Base-by-base conservation (phyloP, 64 coral and sea anemone species). In the Platygyra sinensis region DNA sequence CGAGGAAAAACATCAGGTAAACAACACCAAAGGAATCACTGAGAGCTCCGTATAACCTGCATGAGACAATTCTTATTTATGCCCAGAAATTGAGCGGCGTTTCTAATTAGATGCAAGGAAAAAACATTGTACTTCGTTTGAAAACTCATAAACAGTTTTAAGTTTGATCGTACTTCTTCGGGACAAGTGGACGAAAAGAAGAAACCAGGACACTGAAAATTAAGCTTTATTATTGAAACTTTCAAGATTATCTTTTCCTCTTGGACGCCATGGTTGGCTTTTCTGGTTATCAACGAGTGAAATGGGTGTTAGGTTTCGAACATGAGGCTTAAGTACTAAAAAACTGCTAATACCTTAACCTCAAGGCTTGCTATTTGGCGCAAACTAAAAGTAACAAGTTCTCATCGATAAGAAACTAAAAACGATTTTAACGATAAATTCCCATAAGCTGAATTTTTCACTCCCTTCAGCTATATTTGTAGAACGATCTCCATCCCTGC, bases 1-100 rank as follows among this genome's bases (percentile, higher is more conserved):
- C 63, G 81, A 71, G 81, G 24, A 85, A 85, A 85, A 64, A 71
- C 80, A 39, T 13, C 62, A 85, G 81, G 81, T 85, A 85, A 85
- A 85, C 63, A 51, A 33, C 62, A 28, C 22, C 1, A 52, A 50
- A 71, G 63, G 24, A 85, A 85, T 36, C 20, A 72, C 65, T 85
- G 31, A 50, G 36, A 27, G 28, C 22, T 60, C 8, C 22, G 10
- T 71, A 25, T 2, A 27, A 67, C 81, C 10, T 85, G 81, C 81
- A 85, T 85, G 81, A 72, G 31, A 85, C 36, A 57, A 36, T 20
- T 60, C 11, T 62, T 80, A 57, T 25, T 77, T 25, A 11, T 52
- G 15, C 54, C 54, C 54, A 57, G 54, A 57, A 9, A 57, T 57
- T 57, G 54, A 3, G 54, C 12, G 54, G 54, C 20, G 25, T 2